Base-by-base conservation (phyloP, 2,797 vertebrate species). In the Gymnopithys bicolor region DNA sequence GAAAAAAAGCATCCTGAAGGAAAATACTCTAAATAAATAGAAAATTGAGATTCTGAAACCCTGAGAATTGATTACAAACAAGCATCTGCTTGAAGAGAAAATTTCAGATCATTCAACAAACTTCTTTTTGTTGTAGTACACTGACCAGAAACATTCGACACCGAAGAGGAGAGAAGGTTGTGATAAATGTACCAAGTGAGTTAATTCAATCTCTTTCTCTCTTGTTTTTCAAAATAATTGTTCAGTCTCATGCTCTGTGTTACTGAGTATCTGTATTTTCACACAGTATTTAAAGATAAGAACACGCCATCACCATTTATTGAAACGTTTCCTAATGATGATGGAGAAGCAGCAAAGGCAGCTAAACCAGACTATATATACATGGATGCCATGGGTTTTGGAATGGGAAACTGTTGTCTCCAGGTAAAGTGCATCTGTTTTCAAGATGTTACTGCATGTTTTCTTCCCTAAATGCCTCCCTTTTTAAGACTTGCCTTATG, bases 351-450 rank as follows among this genome's bases (percentile, higher is more conserved):
- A 4, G 97, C 98, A 16, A 98, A 97, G 81, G 99, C 98, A 0
- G 98, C 98, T 21, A 98, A 99, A 19, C 98, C 99, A 1, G 98
- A 99, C 93, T 99, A 99, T 53, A 99, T 99, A 95, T 99, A 99
- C 93, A 99, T 99, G 99, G 99, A 99, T 33, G 99, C 99, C 94
- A 99, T 99, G 99, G 99, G 99, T 43, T 99, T 99, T 68, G 99
- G 99, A 88, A 99, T 99, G 99, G 99, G 99, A 84, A 99, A 99
- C 96, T 99, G 99, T 90, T 99, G 99, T 66, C 99, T 99, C 82
- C 99, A 99, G 99, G 99, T 99, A 97, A 83, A 89, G 67, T 27
- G 11, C 11, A 1, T 81, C 30, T 66, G 14, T n/a, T 66, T 91
- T 75, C 13, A 27, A 75, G 48, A 21, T 30, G 10, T 66, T 79